Evolutionary conservation across 2,888 invertebrate genomes (phyloP).

Genomic region (Hirtodrosophila duncani): DNA sequence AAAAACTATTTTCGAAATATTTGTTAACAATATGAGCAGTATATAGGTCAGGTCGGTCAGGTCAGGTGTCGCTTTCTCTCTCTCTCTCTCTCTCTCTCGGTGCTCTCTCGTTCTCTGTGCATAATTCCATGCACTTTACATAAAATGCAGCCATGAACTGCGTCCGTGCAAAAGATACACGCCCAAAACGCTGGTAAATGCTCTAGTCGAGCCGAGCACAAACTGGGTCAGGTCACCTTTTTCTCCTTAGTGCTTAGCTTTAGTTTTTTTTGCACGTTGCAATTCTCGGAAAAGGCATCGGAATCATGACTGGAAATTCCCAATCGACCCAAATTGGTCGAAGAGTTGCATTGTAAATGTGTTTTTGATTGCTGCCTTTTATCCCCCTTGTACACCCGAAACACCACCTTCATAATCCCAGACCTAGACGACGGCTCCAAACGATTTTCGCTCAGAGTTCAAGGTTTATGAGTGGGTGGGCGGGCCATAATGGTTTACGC

Average conservation of each 20-base stretch:
- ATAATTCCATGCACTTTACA: conserved; percentile 8
- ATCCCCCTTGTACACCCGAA: neutral
- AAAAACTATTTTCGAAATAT: neutral
- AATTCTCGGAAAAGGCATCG: conserved; percentile 41
- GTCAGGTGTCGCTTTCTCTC: conserved; percentile 22
- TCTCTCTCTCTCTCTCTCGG: conserved; percentile 11
- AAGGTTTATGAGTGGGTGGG: conserved; percentile 53
- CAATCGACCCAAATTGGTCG: conserved; percentile 39
- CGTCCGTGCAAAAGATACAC: conserved; percentile 60
- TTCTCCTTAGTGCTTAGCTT: too few species aligned
- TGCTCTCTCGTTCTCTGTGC: conserved; percentile 6
- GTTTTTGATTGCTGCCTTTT: conserved; percentile 46
- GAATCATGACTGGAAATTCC: conserved; percentile 61
- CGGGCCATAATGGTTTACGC: too few species aligned
- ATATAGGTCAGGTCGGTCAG: conserved; percentile 36
- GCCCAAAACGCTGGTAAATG: conserved; percentile 68
- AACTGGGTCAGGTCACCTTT: conserved; percentile 70
- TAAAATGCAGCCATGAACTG: conserved; percentile 67
- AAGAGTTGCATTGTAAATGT: conserved; percentile 48
- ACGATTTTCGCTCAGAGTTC: conserved; percentile 46
- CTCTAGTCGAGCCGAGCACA: too few species aligned
- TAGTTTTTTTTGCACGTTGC: conserved; percentile 2
- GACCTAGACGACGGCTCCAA: conserved; percentile 25
- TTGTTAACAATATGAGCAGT: conserved; percentile 2
- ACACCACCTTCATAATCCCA: conserved; percentile 10